phyloP scores from a whole-genome alignment of 1,140 invertebrate genomes.

The Propsilocerus akamusi region DNA sequence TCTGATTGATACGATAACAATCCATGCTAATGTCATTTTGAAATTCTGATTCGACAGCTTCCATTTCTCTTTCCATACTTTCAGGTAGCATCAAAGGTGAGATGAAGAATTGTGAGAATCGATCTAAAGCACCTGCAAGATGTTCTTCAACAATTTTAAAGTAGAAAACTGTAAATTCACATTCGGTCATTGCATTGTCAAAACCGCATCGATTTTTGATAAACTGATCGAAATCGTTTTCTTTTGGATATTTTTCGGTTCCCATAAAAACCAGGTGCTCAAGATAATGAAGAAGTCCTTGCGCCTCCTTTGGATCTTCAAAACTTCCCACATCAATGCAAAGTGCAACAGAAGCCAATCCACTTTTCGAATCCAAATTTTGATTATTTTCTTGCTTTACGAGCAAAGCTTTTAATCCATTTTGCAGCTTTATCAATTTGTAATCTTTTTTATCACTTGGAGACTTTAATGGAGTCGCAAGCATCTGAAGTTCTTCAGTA shows the following conservation, averaged over 20 bases:
- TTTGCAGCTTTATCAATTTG: neutral
- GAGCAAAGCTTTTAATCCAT: neutral
- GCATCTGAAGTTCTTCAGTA: neutral
- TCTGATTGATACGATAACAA: slow-evolving; percentile 38
- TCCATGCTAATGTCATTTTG: slow-evolving; percentile 42
- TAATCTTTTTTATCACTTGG: slow-evolving; percentile 1
- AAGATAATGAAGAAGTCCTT: slow-evolving; percentile 62
- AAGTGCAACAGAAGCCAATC: slow-evolving; percentile 32
- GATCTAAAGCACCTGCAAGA: slow-evolving; percentile 47
- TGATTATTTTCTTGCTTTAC: neutral
- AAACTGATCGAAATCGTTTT: slow-evolving; percentile 49
- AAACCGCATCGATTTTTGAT: slow-evolving; percentile 49
- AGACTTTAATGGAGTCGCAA: neutral
- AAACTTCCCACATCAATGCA: slow-evolving; percentile 35
- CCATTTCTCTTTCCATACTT: slow-evolving; percentile 64
- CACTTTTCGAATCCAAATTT: neutral
- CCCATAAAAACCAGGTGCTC: slow-evolving; percentile 76
- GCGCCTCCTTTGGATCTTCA: slow-evolving; percentile 41
- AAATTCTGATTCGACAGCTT: slow-evolving; percentile 74
- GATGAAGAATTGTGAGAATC: slow-evolving; percentile 79
- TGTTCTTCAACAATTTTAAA: slow-evolving; percentile 62
- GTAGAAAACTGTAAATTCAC: slow-evolving; percentile 62
- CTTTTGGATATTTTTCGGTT: slow-evolving; percentile 45
- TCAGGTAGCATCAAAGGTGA: slow-evolving; percentile 62
- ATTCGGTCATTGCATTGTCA: slow-evolving; percentile 61